These are phyloP conservation scores for Dromococcyx pavoninus DNA, from an alignment of 2,797 vertebrate species.

Conservation along the genomic window DNA sequence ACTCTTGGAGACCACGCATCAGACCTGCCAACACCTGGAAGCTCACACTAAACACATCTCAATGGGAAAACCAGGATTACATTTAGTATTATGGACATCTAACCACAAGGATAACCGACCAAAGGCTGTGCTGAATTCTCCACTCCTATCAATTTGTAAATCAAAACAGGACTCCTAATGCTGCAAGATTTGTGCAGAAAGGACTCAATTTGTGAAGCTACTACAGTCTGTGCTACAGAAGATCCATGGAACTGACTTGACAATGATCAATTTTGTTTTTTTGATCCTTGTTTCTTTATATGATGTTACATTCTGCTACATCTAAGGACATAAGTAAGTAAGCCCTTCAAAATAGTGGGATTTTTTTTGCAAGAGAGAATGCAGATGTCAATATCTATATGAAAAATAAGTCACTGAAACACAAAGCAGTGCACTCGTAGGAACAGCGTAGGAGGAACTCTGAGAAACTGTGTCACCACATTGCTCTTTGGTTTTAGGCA, in stretches of 20 bases:
- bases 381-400: neutral
- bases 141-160: neutral
- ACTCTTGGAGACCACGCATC: neutral
- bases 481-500: constrained; percentile 47
- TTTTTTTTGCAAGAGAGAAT: neutral
- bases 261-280: accelerated
- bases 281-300: neutral
- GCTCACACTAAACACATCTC: neutral
- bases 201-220: neutral
- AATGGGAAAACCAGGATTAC: neutral
- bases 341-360: neutral
- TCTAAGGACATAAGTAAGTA: neutral
- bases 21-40: neutral
- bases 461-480: constrained; percentile 43
- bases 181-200: neutral
- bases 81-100: neutral
- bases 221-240: neutral
- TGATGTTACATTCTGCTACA: neutral
- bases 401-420: constrained; percentile 24
- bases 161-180: neutral
- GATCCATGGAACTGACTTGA: accelerated
- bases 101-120: neutral
- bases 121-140: neutral
- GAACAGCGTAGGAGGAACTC: constrained; percentile 20
- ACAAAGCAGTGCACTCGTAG: constrained; percentile 38